A percentile compares a stretch with the other conserved stretches of the same genome.
Evolutionary conservation across 2,888 invertebrate genomes (phyloP).

Genomic region (Melanostoma mellinum): DNA sequence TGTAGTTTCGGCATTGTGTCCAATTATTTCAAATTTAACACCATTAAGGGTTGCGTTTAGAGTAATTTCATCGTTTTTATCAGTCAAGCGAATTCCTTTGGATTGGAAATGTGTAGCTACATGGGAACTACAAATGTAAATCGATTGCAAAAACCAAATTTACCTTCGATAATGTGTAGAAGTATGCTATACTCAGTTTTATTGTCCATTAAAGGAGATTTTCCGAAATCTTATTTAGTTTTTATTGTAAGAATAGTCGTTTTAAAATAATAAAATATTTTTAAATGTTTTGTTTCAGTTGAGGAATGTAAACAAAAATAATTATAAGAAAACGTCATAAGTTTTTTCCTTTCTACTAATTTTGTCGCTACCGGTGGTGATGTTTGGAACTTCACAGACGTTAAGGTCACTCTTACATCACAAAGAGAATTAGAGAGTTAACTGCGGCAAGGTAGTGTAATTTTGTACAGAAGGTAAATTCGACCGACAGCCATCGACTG

Average conservation of each 20-base stretch:
- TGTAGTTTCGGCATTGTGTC: slow-evolving; percentile 83
- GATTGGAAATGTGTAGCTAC: neutral
- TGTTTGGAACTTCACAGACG: too few species aligned
- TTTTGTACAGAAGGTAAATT: too few species aligned
- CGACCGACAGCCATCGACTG: too few species aligned
- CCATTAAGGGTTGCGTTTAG: slow-evolving; percentile 86
- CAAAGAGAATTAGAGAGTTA: too few species aligned
- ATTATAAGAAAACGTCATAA: slow-evolving; percentile 31
- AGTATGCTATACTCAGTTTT: slow-evolving; percentile 76
- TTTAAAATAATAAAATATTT: slow-evolving; percentile 9
- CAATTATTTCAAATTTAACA: slow-evolving; percentile 87
- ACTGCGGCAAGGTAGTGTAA: too few species aligned
- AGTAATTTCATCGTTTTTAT: slow-evolving; percentile 83
- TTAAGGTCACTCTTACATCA: too few species aligned
- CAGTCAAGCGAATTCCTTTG: slow-evolving; percentile 84
- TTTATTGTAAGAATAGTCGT: neutral
- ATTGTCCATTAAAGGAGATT: slow-evolving; percentile 19
- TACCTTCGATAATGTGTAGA: slow-evolving; percentile 80
- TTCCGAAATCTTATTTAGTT: neutral
- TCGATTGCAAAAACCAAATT: neutral
- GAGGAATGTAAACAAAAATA: slow-evolving; percentile 55
- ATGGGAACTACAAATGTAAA: neutral
- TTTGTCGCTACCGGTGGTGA: too few species aligned
- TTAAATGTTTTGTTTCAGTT: neutral
- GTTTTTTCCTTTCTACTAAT: neutral